Conservation (phyloP, 2,797 vertebrate species). For the Danio choprae region DNA sequence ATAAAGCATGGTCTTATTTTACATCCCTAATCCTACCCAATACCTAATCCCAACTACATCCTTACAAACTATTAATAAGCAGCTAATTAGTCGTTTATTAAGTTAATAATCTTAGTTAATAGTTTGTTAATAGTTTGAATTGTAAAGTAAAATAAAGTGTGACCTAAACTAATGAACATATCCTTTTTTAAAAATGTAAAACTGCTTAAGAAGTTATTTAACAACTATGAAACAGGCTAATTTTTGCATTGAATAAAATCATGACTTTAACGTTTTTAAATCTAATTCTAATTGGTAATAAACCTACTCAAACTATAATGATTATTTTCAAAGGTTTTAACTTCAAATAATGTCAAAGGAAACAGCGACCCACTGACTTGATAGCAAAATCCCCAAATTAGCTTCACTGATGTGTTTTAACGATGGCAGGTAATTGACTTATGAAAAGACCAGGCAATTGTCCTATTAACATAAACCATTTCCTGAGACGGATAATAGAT, state of each 20-base stretch:
- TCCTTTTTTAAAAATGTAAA: too few relatives aligned
- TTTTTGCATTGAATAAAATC: conserved; percentile 21
- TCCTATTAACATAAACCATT: conserved; percentile 46
- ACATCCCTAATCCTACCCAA: too few relatives aligned
- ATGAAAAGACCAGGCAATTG: conserved; percentile 45
- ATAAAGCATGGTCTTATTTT: too few relatives aligned
- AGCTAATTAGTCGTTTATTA: too few relatives aligned
- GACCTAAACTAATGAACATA: too few relatives aligned
- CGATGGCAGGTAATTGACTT: conserved; percentile 16
- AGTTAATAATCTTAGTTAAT: too few relatives aligned
- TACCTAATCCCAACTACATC: too few relatives aligned
- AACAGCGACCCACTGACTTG: conserved; percentile 20
- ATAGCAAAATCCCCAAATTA: conserved; percentile 34
- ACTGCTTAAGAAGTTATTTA: background rate
- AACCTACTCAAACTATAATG: background rate
- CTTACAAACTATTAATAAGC: too few relatives aligned
- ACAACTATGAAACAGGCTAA: conserved; percentile 4
- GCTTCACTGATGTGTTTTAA: conserved; percentile 26
- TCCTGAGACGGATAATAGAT: conserved; percentile 47
- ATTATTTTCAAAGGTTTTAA: conserved; percentile 15
- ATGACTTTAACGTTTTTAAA: conserved; percentile 38
- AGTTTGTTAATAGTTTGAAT: too few relatives aligned
- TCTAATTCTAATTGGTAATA: conserved; percentile 5
- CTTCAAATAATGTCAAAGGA: conserved; percentile 37
- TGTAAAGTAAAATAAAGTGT: too few relatives aligned